These are phyloP conservation scores for Tetanocera ferruginea DNA, from an alignment of 2,888 invertebrate species.

Conservation along the genomic window DNA sequence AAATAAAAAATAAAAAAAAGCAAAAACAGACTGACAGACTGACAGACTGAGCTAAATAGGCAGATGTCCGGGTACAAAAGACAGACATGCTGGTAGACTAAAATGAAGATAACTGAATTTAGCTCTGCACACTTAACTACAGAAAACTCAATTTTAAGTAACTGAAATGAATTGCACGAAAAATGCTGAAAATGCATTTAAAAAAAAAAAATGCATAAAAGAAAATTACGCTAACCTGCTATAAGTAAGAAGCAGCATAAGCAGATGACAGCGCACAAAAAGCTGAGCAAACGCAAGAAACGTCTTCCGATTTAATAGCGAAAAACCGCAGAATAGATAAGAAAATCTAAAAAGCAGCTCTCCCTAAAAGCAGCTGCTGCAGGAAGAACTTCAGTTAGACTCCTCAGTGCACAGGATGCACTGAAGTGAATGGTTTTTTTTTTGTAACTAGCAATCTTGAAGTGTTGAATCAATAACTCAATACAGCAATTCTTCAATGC, in stretches of 20 bases:
- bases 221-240: neutral
- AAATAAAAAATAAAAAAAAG: neutral
- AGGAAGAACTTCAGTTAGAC: neutral
- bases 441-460: neutral
- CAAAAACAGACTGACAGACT: neutral
- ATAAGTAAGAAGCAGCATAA: no score
- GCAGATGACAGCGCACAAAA: neutral
- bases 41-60: constrained; percentile 1
- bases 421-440: neutral
- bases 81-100: neutral
- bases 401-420: neutral
- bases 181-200: constrained; percentile 28
- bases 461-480: constrained; percentile 31
- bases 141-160: constrained; percentile 6
- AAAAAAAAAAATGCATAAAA: neutral
- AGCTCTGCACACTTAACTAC: constrained; percentile 8
- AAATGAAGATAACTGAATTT: neutral
- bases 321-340: neutral
- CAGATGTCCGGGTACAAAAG: neutral
- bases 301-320: neutral
- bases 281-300: neutral
- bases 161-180: constrained; percentile 4
- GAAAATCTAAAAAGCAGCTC: neutral
- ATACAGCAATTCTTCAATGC: constrained; percentile 19
- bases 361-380: neutral